Evolutionary conservation across 2,888 invertebrate species (phyloP).

Genomic region (Callyntrura guangdongensis): DNA sequence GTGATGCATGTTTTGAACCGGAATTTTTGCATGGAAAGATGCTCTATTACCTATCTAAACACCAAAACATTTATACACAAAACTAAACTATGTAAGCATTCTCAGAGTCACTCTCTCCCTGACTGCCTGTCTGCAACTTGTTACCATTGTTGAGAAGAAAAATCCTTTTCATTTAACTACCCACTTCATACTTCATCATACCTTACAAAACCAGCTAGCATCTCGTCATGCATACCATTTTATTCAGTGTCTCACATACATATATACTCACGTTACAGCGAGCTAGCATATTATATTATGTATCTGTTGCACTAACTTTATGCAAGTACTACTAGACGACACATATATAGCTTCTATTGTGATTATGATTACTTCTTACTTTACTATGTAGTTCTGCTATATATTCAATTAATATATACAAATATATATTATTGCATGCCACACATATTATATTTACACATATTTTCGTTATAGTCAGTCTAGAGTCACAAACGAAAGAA

Average conservation of each 20-base stretch:
- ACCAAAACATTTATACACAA: constrained; percentile 1
- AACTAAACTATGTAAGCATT: neutral
- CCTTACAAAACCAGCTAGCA: constrained; percentile 3
- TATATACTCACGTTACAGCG: neutral
- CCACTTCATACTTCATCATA: constrained; percentile 15
- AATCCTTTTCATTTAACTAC: constrained; percentile 65
- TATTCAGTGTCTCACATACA: neutral
- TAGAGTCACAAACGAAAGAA: constrained; percentile 33
- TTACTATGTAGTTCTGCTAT: neutral
- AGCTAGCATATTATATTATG: neutral
- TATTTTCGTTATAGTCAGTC: constrained; percentile 19
- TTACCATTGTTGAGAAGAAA: constrained; percentile 65
- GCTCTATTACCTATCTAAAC: constrained; percentile 47
- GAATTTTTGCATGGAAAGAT: constrained; percentile 82
- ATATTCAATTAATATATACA: neutral
- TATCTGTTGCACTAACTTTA: constrained; percentile 23
- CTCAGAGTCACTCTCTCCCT: neutral
- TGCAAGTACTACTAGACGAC: constrained; percentile 28
- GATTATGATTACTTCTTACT: neutral
- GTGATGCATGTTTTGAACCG: constrained; percentile 81
- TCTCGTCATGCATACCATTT: constrained; percentile 38
- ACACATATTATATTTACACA: neutral
- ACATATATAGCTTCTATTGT: constrained; percentile 17
- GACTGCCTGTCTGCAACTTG: constrained; percentile 34
- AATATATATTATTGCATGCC: no score